A percentile compares a stretch with the other conserved stretches of the same genome.
phyloP scores from a whole-genome alignment of 2,113 vertebrate genomes.

The Barbus barbus region DNA sequence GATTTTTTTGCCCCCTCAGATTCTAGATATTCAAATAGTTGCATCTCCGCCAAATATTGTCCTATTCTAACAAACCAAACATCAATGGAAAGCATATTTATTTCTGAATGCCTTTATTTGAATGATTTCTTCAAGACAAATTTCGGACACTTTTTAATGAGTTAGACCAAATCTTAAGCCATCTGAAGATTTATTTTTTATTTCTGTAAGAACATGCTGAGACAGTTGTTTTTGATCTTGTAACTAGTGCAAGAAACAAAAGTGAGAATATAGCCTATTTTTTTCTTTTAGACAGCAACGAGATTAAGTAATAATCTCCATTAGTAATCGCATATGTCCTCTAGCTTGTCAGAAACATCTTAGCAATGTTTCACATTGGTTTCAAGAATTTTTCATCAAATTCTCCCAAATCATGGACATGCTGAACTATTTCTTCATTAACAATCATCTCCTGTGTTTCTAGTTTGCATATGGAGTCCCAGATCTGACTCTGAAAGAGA shows the following conservation, averaged over 20 bases:
- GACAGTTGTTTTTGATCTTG: neutral
- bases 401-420: neutral
- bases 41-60: too few species aligned
- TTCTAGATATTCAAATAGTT: too few species aligned
- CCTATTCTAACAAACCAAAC: too few species aligned
- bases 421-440: neutral
- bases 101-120: neutral
- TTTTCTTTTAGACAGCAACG: neutral
- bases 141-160: neutral
- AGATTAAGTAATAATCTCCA: too few species aligned
- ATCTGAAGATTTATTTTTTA: neutral
- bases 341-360: too few species aligned
- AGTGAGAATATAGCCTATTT: neutral
- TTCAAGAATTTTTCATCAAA: neutral
- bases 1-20: too few species aligned
- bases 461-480: constrained; percentile 92
- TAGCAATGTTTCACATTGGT: too few species aligned
- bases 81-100: too few species aligned
- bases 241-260: neutral
- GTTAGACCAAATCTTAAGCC: neutral
- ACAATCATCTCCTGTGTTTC: constrained; percentile 46
- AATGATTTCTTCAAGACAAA: neutral
- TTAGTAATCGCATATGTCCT: too few species aligned
- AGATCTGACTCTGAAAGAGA: constrained; percentile 86
- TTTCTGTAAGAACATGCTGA: neutral